A percentile compares a stretch with the other conserved stretches of the same genome.
Evolutionary conservation across 2,797 vertebrate species (phyloP).

Genomic region (Sebastes reedi): DNA sequence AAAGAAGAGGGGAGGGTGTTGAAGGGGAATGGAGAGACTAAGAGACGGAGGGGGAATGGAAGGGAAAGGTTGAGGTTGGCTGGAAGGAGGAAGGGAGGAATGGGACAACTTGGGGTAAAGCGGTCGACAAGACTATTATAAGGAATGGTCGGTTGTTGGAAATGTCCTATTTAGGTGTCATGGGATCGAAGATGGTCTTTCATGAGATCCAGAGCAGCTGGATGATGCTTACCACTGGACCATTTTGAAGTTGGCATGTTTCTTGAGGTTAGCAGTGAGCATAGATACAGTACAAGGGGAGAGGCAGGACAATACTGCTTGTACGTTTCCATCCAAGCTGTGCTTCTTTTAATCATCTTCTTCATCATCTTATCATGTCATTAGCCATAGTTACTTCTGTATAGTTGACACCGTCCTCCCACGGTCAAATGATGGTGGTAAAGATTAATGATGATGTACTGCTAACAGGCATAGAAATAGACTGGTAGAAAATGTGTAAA

Average conservation of each 20-base stretch:
- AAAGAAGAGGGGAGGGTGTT: slow-evolving; percentile 7
- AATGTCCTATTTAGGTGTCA: neutral
- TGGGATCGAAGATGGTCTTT: neutral
- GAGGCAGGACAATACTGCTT: neutral
- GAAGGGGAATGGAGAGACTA: slow-evolving; percentile 15
- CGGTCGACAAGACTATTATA: slow-evolving; percentile 20
- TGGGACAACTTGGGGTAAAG: neutral
- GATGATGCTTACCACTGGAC: neutral
- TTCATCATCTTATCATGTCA: slow-evolving; percentile 29
- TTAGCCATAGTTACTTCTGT: slow-evolving; percentile 29
- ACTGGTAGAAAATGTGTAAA: neutral
- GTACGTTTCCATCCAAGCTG: neutral
- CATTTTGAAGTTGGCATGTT: neutral
- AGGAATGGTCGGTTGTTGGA: slow-evolving; percentile 11
- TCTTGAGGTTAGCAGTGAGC: slow-evolving; percentile 9
- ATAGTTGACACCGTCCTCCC: slow-evolving; percentile 43
- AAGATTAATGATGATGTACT: slow-evolving; percentile 46
- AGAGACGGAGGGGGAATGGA: neutral
- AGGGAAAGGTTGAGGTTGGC: slow-evolving; percentile 4
- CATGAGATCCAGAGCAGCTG: slow-evolving; percentile 9
- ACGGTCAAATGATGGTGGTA: slow-evolving; percentile 48
- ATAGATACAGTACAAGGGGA: neutral
- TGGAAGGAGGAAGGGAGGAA: slow-evolving; percentile 5
- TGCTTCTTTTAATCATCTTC: slow-evolving; percentile 32
- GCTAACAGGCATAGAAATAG: slow-evolving; percentile 43